Base-by-base conservation (phyloP, 1,140 invertebrate genomes). In the Melipona quadrifasciata region DNA sequence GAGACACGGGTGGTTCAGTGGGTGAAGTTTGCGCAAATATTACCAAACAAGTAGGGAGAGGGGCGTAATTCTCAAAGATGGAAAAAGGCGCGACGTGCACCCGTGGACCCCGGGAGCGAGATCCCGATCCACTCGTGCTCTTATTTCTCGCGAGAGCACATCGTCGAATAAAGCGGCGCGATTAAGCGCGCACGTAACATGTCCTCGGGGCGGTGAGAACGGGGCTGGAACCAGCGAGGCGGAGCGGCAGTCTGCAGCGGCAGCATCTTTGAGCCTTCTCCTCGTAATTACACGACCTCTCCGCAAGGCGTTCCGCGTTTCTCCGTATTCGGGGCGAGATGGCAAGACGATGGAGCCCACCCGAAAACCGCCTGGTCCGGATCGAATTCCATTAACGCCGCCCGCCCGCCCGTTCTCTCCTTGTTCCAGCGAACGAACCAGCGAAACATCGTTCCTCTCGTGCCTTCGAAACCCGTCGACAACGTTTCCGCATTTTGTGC, bases 361-460 rank as follows among this genome's bases (percentile, higher is more conserved):
- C 81, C 80, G 68, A 78, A 82, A 87, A 87, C 88, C 88, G 71
- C 82, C 78, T 79, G 68, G 79, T 74, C 84, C 86, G 87, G 90
- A 87, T 91, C 91, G 89, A 89, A 90, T 90, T 88, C 89, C 87
- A 88, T 88, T 90, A 88, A 89, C 87, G 88, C 77, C 87, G 75
- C 64, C 47, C 58, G 75, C 64, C 47, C 58, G 55, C 31, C 31
- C 31, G 31, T 31, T 53, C 57, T 47, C 58, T 76, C 80, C 58
- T 80, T 77, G 76, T 67, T 67, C 75, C 68, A 14, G 16, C 74
- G 71, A 79, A 77, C 65, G 64, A 21, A 5, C 47, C 65, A 78
- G 39, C 39, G 10, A 10, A 53, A 61, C 11, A 17, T 19, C n/a
- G 11, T 2, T 14, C n/a, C 3, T 19, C 31, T 5, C 34, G 31